Percentiles rank a stretch among this genome's conserved stretches.
Evolutionary conservation across 2,113 vertebrate genomes (phyloP).

Genomic region (Strix aluco): DNA sequence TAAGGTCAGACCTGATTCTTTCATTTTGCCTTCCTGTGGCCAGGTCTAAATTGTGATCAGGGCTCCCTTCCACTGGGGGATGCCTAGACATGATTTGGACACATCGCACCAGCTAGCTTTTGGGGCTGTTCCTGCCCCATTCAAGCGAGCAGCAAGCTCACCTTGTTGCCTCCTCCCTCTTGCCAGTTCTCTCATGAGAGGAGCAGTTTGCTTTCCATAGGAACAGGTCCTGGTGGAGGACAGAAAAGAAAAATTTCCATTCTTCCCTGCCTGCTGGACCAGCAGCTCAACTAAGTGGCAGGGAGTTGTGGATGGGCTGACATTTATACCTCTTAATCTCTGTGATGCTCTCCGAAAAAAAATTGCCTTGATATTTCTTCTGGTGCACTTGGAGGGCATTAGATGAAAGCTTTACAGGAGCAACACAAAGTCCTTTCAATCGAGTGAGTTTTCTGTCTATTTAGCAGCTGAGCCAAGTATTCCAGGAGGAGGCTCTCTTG

Average conservation of each 20-base stretch:
- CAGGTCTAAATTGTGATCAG: background rate
- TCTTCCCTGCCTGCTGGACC: background rate
- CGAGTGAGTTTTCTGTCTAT: background rate
- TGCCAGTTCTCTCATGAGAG: background rate
- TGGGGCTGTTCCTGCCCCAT: background rate
- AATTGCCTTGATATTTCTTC: slow-evolving; percentile 8
- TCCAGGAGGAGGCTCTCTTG: background rate
- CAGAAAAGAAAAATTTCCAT: background rate
- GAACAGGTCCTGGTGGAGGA: background rate
- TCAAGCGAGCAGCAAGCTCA: background rate
- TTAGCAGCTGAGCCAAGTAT: background rate
- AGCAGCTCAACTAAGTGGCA: background rate
- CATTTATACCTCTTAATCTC: background rate
- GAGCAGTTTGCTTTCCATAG: background rate
- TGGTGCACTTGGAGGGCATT: background rate
- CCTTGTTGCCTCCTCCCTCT: background rate
- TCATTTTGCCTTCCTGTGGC: background rate
- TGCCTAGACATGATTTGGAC: background rate
- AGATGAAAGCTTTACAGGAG: background rate
- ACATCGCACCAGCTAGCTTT: background rate
- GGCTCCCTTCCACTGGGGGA: background rate
- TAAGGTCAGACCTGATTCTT: background rate
- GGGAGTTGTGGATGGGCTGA: background rate
- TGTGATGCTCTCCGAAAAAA: background rate
- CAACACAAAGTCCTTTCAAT: background rate